Conservation (phyloP, 2,888 invertebrate species). For the Flexamia atlantica region DNA sequence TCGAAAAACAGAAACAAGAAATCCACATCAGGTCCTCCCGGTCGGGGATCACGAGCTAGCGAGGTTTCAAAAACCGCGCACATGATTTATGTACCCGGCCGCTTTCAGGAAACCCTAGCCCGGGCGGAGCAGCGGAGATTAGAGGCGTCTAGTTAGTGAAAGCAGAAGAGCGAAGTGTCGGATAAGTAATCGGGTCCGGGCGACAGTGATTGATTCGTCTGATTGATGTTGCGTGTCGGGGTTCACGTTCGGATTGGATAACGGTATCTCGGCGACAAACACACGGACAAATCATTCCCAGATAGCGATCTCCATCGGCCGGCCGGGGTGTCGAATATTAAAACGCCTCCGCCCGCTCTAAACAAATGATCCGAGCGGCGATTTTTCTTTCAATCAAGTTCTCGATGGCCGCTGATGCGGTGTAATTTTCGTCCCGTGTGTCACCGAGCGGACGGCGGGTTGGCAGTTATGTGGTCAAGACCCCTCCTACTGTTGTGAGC, state of each 20-base stretch:
- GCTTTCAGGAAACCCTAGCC: conserved; percentile 26
- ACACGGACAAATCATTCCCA: conserved; percentile 51
- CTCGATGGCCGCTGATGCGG: conserved; percentile 5
- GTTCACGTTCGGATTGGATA: conserved; percentile 58
- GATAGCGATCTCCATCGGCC: not conserved
- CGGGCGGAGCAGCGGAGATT: not conserved
- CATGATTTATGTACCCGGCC: conserved; percentile 43
- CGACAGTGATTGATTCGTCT: conserved; percentile 48
- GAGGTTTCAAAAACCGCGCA: conserved; percentile 24
- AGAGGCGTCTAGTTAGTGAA: conserved; percentile 40
- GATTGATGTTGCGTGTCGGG: conserved; percentile 25
- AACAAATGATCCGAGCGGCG: conserved; percentile 22
- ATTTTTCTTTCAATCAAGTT: conserved; percentile 52
- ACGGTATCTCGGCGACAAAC: conserved; percentile 44
- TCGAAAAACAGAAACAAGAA: conserved; percentile 48
- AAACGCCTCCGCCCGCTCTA: conserved; percentile 23
- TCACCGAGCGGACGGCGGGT: not conserved
- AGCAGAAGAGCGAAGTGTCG: conserved; percentile 14
- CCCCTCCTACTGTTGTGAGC: no score
- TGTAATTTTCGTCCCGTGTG: not conserved
- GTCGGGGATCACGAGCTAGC: conserved; percentile 44
- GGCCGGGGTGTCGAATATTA: conserved; percentile 39
- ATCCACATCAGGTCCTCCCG: conserved; percentile 13
- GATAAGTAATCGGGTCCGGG: conserved; percentile 47
- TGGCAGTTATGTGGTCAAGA: not conserved